Evolutionary conservation across 2,888 invertebrate species (phyloP).

Genomic region (Eupithecia inturbata): DNA sequence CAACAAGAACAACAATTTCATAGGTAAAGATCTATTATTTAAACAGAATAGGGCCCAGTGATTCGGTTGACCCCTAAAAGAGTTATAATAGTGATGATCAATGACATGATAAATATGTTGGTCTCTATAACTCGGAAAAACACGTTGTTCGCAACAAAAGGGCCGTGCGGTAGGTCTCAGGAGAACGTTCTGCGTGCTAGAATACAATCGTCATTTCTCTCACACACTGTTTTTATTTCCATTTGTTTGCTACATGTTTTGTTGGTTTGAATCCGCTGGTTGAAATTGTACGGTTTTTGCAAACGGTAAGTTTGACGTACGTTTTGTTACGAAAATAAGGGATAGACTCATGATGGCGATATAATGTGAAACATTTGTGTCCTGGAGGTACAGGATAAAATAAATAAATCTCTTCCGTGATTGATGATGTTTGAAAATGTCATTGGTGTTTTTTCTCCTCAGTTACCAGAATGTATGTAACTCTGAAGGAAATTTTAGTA

Average conservation of each 20-base stretch:
- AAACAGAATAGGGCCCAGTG: too few species aligned
- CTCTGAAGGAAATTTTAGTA: too few species aligned
- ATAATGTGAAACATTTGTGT: too few species aligned
- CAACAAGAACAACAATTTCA: too few species aligned
- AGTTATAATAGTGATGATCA: background rate
- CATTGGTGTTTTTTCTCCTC: too few species aligned
- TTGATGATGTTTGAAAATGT: too few species aligned
- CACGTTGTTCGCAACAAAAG: slow-evolving; percentile 6
- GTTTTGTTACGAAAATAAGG: background rate
- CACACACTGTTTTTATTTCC: slow-evolving; percentile 11
- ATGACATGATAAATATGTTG: background rate
- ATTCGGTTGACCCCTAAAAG: too few species aligned
- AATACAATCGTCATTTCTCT: slow-evolving; percentile 33
- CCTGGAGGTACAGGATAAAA: too few species aligned
- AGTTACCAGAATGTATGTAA: too few species aligned
- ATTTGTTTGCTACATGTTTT: slow-evolving; percentile 14
- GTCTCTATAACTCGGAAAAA: slow-evolving; percentile 14
- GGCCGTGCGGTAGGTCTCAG: slow-evolving; percentile 6
- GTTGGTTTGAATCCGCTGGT: background rate
- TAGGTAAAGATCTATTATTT: too few species aligned
- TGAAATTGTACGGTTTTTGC: background rate
- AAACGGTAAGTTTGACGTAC: background rate
- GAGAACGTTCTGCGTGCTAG: slow-evolving; percentile 26
- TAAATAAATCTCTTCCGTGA: too few species aligned
- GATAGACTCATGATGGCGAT: background rate